phyloP scores from a whole-genome alignment of 2,113 vertebrate species.

The Bambusicola thoracicus region DNA sequence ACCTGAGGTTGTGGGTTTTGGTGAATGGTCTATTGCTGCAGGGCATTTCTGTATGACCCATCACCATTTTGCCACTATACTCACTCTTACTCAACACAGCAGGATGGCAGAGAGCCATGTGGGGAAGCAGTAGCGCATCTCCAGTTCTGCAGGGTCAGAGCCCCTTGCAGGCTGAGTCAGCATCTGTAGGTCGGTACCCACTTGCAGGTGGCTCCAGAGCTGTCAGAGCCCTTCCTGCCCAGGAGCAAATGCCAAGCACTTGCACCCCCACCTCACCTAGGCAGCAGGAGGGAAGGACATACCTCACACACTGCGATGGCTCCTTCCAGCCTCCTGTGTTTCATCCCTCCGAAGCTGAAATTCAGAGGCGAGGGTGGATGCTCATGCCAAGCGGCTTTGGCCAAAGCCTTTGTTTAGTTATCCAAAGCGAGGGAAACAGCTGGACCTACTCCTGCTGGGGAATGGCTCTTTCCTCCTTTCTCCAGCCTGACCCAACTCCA shows the following conservation, averaged over 20 bases:
- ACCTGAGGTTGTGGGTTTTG: neutral
- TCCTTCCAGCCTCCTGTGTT: neutral
- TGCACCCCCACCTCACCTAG: neutral
- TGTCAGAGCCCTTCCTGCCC: neutral
- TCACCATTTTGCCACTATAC: neutral
- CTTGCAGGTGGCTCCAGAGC: neutral
- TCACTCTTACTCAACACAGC: neutral
- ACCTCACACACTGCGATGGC: neutral
- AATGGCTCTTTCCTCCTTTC: neutral
- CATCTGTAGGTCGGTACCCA: neutral
- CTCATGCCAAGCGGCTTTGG: neutral
- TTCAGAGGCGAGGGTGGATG: neutral
- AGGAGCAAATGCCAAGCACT: neutral
- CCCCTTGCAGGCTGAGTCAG: neutral
- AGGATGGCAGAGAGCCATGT: neutral
- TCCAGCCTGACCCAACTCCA: neutral
- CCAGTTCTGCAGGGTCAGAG: neutral
- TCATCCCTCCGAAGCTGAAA: neutral
- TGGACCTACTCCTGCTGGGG: neutral
- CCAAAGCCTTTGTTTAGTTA: neutral
- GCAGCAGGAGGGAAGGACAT: neutral
- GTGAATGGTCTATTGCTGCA: neutral
- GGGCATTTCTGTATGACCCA: neutral
- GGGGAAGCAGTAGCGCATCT: neutral
- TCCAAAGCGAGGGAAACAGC: constrained; percentile 13